Evolutionary conservation across 2,797 vertebrate species (phyloP), one percentile per base, ranked within the genome.

Genomic region (Apogon hyalosoma): DNA sequence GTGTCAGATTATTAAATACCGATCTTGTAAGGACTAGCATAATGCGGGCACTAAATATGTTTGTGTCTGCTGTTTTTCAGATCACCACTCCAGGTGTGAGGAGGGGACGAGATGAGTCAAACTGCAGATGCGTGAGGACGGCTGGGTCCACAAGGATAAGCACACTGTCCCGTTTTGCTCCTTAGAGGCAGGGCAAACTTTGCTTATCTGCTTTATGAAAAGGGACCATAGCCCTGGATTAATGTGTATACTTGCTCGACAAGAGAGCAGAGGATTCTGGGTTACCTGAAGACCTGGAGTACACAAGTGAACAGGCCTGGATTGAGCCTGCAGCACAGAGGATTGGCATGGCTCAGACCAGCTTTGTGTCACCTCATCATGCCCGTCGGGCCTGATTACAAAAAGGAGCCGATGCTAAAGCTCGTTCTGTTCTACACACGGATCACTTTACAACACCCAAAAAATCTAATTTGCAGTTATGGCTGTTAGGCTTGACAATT

Each of bases 321-420:
- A 90, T 89, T 91, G 90, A 90, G 90, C 88, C 84, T 80, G 82
- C 82, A 79, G 82, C 84, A 86, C 74, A 66, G 84, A 83, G 88
- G 89, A 88, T 90, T 87, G 91, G 83, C 87, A 91, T 91, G 92
- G 90, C 87, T 91, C 90, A 86, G 89, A 86, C 80, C 88, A 89
- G 88, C 89, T 93, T 87, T 90, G 90, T 87, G 91, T 89, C 92
- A 93, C 91, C 93, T 89, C 92, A 95, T 90, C 95, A 98, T 97
- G 95, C 96, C 93, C 93, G 87, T 83, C 83, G 91, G 93, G 93
- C 90, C 86, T 91, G 93, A 94, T 63, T 78, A 59, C 72, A 94
- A 88, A 79, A 87, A 91, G 90, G 94, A 95, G 89, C 93, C 92
- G 84, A 92, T 93, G 73, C 92, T 75, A 64, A 75, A 85, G 69